Evolutionary conservation across 2,113 vertebrate species (phyloP).

Genomic region (Cettia cetti): DNA sequence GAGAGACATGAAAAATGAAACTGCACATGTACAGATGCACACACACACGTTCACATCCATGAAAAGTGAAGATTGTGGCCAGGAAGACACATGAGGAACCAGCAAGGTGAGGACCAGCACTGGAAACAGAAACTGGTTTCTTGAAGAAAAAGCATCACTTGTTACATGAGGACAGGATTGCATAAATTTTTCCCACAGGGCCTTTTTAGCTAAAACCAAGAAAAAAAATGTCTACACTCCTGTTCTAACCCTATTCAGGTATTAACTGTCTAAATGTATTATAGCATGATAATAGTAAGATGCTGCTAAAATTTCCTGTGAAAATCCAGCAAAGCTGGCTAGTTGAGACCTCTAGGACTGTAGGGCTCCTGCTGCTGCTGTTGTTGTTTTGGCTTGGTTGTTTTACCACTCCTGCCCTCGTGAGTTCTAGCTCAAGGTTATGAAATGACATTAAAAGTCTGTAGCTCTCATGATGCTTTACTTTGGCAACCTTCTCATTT

Average conservation of each 20-base stretch:
- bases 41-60: background rate
- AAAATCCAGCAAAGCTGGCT: background rate
- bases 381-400: background rate
- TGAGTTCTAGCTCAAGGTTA: background rate
- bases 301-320: background rate
- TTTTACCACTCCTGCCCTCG: background rate
- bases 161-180: background rate
- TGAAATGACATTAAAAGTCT: background rate
- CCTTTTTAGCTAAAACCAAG: background rate
- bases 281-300: background rate
- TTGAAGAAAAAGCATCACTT: background rate
- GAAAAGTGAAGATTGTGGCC: background rate
- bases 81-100: background rate
- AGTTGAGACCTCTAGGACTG: background rate
- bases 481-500: background rate
- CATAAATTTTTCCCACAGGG: background rate
- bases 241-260: background rate
- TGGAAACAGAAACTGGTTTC: background rate
- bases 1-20: background rate
- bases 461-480: background rate
- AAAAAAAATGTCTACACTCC: background rate
- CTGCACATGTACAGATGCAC: background rate
- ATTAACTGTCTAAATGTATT: background rate
- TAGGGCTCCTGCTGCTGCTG: background rate
- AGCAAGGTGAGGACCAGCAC: background rate